phyloP scores from a whole-genome alignment of 2,113 vertebrate genomes.

The Uria lomvia region DNA sequence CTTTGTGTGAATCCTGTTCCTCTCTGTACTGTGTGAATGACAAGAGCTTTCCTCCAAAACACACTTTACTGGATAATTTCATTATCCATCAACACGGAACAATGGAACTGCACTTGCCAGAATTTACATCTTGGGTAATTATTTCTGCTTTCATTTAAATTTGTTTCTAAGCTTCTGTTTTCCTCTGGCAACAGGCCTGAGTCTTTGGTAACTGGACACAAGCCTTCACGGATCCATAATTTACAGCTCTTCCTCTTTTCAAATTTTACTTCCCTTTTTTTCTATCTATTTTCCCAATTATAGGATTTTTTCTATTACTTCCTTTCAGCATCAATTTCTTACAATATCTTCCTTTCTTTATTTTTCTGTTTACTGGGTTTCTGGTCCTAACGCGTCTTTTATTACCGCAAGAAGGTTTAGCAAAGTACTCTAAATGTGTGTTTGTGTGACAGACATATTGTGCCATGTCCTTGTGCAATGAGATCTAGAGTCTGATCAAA shows the following conservation, averaged over 20 bases:
- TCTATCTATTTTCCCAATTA: background rate
- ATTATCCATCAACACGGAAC: background rate
- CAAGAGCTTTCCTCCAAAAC: background rate
- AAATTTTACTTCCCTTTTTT: background rate
- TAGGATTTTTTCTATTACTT: background rate
- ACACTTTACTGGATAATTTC: background rate
- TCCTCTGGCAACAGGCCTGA: background rate
- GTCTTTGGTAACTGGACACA: background rate
- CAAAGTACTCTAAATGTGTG: background rate
- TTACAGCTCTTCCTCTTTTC: background rate
- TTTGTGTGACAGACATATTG: background rate
- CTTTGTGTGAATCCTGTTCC: background rate
- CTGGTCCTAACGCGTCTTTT: background rate
- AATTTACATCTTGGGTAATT: conserved; percentile 34
- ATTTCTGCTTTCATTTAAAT: conserved; percentile 59
- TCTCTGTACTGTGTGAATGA: background rate
- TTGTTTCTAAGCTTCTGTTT: conserved; percentile 1
- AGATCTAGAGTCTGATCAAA: background rate
- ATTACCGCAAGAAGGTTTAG: background rate
- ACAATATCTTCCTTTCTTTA: background rate
- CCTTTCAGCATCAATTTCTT: background rate
- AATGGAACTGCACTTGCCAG: background rate
- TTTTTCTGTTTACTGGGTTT: background rate
- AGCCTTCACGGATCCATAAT: background rate
- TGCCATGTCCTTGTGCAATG: background rate